phyloP scores from a whole-genome alignment of 2,888 invertebrate species.

The Plutella xylostella region DNA sequence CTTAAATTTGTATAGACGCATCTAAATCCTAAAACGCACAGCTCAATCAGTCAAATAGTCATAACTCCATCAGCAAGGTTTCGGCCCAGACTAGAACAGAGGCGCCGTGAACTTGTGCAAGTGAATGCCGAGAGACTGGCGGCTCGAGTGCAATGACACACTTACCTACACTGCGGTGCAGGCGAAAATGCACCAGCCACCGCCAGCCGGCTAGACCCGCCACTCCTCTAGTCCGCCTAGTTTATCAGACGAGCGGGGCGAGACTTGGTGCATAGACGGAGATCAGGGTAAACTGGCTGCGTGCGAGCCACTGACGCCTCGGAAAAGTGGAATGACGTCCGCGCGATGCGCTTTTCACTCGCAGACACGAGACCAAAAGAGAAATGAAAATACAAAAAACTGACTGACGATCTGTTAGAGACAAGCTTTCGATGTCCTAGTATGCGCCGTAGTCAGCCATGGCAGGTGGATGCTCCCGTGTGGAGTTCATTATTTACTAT shows the following conservation, averaged over 20 bases:
- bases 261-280: too few relatives aligned
- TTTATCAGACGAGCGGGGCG: slow-evolving; percentile 21
- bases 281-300: slow-evolving; percentile 35
- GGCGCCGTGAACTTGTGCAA: slow-evolving; percentile 45
- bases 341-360: slow-evolving; percentile 61
- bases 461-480: too few relatives aligned
- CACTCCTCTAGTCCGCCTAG: slow-evolving; percentile 21
- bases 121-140: slow-evolving; percentile 55
- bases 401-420: background rate
- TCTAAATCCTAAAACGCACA: too few relatives aligned
- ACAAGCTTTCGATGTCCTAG: slow-evolving; percentile 7
- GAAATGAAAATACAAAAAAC: slow-evolving; percentile 41
- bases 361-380: slow-evolving; percentile 52
- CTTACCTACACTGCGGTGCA: slow-evolving; percentile 61
- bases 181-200: slow-evolving; percentile 25
- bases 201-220: slow-evolving; percentile 38
- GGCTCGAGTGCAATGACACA: slow-evolving; percentile 65
- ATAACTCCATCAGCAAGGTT: too few relatives aligned
- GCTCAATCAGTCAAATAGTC: too few relatives aligned
- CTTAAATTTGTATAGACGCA: too few relatives aligned
- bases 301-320: slow-evolving; percentile 52
- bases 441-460: slow-evolving; percentile 15
- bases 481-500: too few relatives aligned
- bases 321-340: slow-evolving; percentile 69
- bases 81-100: slow-evolving; percentile 5